Evolutionary conservation across 2,888 invertebrate genomes (phyloP), one percentile per base, ranked within the genome.

Genomic region (Conus canariensis): DNA sequence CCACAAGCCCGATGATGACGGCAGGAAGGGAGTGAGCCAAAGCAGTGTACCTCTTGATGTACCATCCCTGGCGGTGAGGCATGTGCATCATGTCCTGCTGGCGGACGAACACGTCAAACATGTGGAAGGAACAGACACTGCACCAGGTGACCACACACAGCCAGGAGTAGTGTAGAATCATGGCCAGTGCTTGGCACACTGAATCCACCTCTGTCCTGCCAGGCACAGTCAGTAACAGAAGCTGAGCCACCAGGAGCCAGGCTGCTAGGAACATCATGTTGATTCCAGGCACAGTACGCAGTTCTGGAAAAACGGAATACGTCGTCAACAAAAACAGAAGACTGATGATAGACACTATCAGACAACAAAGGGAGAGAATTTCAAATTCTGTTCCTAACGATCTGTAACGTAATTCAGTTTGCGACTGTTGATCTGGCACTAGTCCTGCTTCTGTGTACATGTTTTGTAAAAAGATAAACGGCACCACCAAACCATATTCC

Each of bases 221-320:
- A 2, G 91, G 30, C 7, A 91, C 92, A 19, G 90, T 83, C 82
- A 91, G 74, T 45, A 93, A 91, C 10, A 93, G 82, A 12, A 91
- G 22, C 74, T 93, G 93, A 4, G 92, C 92, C 16, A 90, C 25
- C 87, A 93, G 91, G 14, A 93, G 89, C 70, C 90, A 90, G 58
- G 83, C 30, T 16, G 92, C 88, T 59, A 94, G 88, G 83, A 89
- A 88, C 93, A 93, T 93, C 85, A 92, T 93, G 90, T 91, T 93
- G 45, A 91, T 92, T 5, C 93, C 93, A 0, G 94, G 93, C n/a
- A 93, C 86, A 6, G 93, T 91, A 10, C 93, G 90, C 4, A 94
- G 87, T 30, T 89, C 58, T 9, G 92, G 90, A 87, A 92, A 92
- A 0, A 89, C 25, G 6, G 85, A 80, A 89, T 93, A 94, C 0